Evolutionary conservation across 2,888 invertebrate genomes (phyloP).

Genomic region (Glaucopsyche alexis): DNA sequence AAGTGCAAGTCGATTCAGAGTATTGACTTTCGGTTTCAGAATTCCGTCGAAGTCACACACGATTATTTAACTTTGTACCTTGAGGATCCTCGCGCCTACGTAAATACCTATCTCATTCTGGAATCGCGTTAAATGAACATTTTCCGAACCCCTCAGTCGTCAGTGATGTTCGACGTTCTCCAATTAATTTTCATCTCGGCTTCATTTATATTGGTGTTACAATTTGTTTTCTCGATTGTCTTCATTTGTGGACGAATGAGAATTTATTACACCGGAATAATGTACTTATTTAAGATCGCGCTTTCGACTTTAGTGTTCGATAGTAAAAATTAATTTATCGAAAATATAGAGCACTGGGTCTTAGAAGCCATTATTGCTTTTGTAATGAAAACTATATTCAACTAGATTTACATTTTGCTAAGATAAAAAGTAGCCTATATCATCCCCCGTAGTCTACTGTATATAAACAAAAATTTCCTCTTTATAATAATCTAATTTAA

Average conservation of each 20-base stretch:
- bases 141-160: neutral
- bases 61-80: constrained; percentile 24
- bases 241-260: neutral
- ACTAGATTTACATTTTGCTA: neutral
- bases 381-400: constrained; percentile 10
- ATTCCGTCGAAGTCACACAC: neutral
- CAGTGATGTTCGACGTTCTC: neutral
- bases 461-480: no score
- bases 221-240: neutral
- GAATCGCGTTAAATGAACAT: constrained; percentile 3
- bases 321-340: neutral
- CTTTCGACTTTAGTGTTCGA: neutral
- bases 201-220: neutral
- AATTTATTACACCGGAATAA: neutral
- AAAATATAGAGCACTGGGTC: neutral
- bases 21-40: neutral
- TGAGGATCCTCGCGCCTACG: neutral
- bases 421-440: no score
- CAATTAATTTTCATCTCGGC: constrained; percentile 20
- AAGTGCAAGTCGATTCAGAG: neutral
- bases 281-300: neutral
- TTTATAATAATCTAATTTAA: no score
- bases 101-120: constrained; percentile 8
- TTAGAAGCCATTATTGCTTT: neutral
- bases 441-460: no score